Conservation (phyloP, 1,140 invertebrate genomes). For the Palaemon carinicauda region DNA sequence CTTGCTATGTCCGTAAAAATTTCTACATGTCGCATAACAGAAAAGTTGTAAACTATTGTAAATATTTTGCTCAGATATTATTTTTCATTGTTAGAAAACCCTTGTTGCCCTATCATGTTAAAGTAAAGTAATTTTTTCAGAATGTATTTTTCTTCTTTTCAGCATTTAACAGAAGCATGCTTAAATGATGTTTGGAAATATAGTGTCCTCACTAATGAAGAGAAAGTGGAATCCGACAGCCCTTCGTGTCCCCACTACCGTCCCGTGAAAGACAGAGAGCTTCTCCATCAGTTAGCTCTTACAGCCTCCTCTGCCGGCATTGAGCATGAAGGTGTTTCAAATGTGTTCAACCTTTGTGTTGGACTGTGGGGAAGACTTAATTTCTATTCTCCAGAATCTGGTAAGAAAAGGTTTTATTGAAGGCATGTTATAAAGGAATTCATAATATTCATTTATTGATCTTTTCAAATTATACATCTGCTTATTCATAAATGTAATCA, state of each 20-base stretch:
- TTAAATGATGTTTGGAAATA: slow-evolving; percentile 61
- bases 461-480: too few relatives aligned
- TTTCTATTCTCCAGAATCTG: slow-evolving; percentile 48
- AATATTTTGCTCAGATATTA: too few relatives aligned
- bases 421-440: neutral
- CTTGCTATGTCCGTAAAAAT: too few relatives aligned
- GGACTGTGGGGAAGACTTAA: slow-evolving; percentile 82
- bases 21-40: too few relatives aligned
- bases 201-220: slow-evolving; percentile 65
- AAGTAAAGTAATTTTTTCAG: neutral
- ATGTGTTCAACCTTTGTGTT: slow-evolving; percentile 81
- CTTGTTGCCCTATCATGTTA: neutral
- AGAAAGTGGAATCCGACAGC: slow-evolving; percentile 5
- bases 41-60: too few relatives aligned
- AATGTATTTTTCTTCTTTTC: neutral
- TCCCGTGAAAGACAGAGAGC: slow-evolving; percentile 16
- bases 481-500: too few relatives aligned
- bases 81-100: too few relatives aligned
- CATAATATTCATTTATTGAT: too few relatives aligned
- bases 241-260: slow-evolving; percentile 25
- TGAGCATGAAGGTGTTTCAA: slow-evolving; percentile 60
- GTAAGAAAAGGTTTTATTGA: neutral
- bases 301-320: slow-evolving; percentile 6
- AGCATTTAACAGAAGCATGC: slow-evolving; percentile 28
- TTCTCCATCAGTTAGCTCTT: slow-evolving; percentile 47